These are phyloP conservation scores for Pristionchus fissidentatus DNA, from an alignment of 2,888 invertebrate genomes.

Conservation along the genomic window DNA sequence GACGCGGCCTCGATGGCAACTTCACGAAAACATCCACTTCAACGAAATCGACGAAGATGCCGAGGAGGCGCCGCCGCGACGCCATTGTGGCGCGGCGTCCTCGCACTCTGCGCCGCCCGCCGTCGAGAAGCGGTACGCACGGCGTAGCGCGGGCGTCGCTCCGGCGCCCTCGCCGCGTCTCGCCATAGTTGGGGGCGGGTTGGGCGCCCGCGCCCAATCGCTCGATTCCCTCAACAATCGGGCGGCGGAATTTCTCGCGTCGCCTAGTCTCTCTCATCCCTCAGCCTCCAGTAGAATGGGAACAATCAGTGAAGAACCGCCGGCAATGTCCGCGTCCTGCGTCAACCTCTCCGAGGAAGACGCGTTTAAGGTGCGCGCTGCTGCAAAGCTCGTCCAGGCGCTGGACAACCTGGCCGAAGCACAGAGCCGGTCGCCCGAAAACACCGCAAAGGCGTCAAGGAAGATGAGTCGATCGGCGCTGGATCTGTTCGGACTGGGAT, in stretches of 20 bases:
- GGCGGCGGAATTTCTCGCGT: conserved; percentile 41
- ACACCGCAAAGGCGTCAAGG: conserved; percentile 49
- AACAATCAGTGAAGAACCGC: conserved; percentile 5
- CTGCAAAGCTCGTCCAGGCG: conserved; percentile 59
- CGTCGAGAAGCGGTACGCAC: conserved; percentile 24
- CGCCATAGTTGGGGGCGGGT: conserved; percentile 20
- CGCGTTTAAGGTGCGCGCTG: conserved; percentile 65
- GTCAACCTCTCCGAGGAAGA: conserved; percentile 56
- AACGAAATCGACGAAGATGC: not conserved
- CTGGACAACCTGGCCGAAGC: conserved; percentile 59
- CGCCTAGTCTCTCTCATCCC: conserved; percentile 29
- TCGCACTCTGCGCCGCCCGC: not conserved
- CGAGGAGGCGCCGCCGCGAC: not conserved
- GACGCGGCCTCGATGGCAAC: conserved; percentile 15
- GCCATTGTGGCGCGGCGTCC: not conserved
- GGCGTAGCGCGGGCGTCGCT: not conserved
- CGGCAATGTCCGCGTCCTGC: not conserved
- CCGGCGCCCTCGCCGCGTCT: not conserved
- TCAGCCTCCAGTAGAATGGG: not conserved
- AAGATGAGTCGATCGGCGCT: conserved; percentile 48
- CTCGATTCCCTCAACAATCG: conserved; percentile 10
- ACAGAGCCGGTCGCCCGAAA: not conserved
- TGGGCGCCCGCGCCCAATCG: conserved; percentile 23
- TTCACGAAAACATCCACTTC: not conserved
- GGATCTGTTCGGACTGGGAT: conserved; percentile 44